Percentiles rank a stretch among this genome's conserved stretches.
phyloP scores from a whole-genome alignment of 92 coral and sea anemone species.

The Epizoanthus illoricatus region DNA sequence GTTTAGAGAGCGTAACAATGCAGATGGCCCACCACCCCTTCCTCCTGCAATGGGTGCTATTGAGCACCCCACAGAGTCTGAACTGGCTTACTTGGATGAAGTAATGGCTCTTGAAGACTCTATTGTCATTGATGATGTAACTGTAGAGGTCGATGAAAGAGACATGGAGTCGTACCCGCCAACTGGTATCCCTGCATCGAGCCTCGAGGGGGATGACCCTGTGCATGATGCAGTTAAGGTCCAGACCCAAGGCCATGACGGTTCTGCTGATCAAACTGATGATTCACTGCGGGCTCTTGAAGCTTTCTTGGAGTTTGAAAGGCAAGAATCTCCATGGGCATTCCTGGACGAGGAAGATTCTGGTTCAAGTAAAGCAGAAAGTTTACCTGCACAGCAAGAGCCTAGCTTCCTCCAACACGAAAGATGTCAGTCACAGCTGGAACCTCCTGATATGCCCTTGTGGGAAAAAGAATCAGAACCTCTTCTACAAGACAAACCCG shows the following conservation, averaged over 20 bases:
- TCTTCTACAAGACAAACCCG: not conserved
- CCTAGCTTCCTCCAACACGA: not conserved
- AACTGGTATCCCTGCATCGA: not conserved
- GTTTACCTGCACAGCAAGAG: not conserved
- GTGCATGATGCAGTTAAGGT: not conserved
- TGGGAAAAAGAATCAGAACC: not conserved
- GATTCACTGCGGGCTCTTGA: conserved; percentile 18
- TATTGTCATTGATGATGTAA: conserved; percentile 16
- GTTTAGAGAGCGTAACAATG: not conserved
- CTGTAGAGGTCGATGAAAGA: not conserved
- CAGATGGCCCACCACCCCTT: conserved; percentile 8
- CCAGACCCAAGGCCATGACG: not conserved
- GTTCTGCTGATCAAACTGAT: conserved; percentile 13
- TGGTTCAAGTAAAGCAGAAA: conserved; percentile 23
- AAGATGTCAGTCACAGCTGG: not conserved
- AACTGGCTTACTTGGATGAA: conserved; percentile 64
- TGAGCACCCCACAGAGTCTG: conserved; percentile 26
- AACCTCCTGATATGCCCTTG: not conserved
- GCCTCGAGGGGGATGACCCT: not conserved
- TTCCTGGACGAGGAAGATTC: conserved; percentile 38
- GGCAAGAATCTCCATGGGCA: conserved; percentile 39
- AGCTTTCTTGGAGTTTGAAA: conserved; percentile 38
- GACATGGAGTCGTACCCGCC: not conserved
- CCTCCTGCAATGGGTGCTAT: conserved; percentile 13
- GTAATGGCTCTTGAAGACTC: conserved; percentile 60